Evolutionary conservation across 2,888 invertebrate species (phyloP).

Genomic region (Acrobasis repandana): DNA sequence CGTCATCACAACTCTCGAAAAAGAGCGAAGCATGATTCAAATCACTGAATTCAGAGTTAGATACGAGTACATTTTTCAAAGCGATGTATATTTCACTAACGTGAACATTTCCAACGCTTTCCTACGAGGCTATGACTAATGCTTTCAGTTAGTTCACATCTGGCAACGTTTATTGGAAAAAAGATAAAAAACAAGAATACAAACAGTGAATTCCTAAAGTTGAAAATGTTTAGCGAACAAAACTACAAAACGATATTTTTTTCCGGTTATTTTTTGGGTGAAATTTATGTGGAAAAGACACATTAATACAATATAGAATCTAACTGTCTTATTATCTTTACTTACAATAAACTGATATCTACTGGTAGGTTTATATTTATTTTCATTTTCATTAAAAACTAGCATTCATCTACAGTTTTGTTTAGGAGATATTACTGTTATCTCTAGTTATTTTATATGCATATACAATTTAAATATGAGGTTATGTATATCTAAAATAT

Average conservation of each 20-base stretch:
- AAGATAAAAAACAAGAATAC: not conserved
- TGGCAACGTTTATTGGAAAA: not conserved
- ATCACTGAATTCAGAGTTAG: not conserved
- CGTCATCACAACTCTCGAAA: not conserved
- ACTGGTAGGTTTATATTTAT: too few relatives aligned
- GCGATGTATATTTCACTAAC: not conserved
- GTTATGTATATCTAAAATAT: too few relatives aligned
- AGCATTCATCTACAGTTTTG: too few relatives aligned
- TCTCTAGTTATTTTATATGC: too few relatives aligned
- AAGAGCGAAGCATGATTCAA: not conserved
- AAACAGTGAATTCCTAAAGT: not conserved
- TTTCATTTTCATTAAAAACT: too few relatives aligned
- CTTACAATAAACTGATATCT: not conserved
- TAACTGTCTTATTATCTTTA: not conserved
- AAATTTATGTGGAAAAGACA: not conserved
- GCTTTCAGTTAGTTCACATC: slow-evolving; percentile 5
- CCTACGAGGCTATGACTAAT: not conserved
- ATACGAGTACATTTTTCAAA: not conserved
- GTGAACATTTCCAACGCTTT: not conserved
- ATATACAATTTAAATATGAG: too few relatives aligned
- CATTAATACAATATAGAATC: not conserved
- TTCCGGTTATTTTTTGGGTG: not conserved
- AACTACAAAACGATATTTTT: not conserved
- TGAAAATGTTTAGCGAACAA: not conserved
- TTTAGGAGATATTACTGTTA: too few relatives aligned